phyloP scores from a whole-genome alignment of 2,888 invertebrate genomes.

The Acrocyrtus sp. region DNA sequence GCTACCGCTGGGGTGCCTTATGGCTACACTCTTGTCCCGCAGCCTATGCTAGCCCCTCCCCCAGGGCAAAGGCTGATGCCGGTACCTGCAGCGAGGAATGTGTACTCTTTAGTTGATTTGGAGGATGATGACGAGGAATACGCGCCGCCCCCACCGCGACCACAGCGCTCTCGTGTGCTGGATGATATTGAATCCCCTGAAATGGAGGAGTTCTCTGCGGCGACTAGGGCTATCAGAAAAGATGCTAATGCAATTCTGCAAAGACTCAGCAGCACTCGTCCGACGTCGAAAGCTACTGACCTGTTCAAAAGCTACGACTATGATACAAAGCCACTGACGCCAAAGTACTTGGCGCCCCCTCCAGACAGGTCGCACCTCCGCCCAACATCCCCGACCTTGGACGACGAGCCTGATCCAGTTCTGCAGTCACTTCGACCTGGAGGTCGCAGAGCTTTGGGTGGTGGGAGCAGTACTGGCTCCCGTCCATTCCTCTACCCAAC shows the following conservation, averaged over 20 bases:
- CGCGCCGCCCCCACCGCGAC: constrained; percentile 42
- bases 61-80: constrained; percentile 44
- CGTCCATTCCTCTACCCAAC: constrained; percentile 2
- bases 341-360: constrained; percentile 45
- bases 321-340: constrained; percentile 43
- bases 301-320: constrained; percentile 54
- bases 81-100: constrained; percentile 36
- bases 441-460: constrained; percentile 3
- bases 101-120: constrained; percentile 35
- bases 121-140: constrained; percentile 49
- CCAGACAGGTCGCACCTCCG: constrained; percentile 40
- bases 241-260: constrained; percentile 53
- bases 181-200: constrained; percentile 47
- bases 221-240: constrained; percentile 50
- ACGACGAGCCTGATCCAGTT: constrained; percentile 40
- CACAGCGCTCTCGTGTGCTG: constrained; percentile 33
- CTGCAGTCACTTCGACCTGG: constrained; percentile 30
- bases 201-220: constrained; percentile 54
- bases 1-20: constrained; percentile 51
- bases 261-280: constrained; percentile 35
- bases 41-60: constrained; percentile 20
- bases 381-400: constrained; percentile 28
- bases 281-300: constrained; percentile 25
- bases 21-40: constrained; percentile 55
- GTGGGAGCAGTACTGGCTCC: no score